Percentiles rank a stretch among this genome's conserved stretches.
These are phyloP conservation scores for Ciconia maguari DNA, from an alignment of 2,113 vertebrate genomes.

Conservation along the genomic window DNA sequence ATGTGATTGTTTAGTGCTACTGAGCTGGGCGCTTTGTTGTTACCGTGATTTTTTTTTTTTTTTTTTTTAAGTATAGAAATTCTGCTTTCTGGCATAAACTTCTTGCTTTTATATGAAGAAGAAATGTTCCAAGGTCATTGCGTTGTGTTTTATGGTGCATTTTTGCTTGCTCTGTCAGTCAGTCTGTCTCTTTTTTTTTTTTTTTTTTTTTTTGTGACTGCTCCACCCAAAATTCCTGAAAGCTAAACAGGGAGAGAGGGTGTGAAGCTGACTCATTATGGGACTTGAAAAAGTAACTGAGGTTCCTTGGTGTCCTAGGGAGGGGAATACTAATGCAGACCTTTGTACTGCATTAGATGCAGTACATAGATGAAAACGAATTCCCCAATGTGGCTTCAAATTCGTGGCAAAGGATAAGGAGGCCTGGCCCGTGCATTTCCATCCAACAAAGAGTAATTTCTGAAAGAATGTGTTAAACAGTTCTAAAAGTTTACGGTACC, in stretches of 20 bases:
- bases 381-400: neutral
- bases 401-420: neutral
- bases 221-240: conserved; percentile 28
- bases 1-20: neutral
- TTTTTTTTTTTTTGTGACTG: neutral
- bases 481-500: neutral
- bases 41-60: neutral
- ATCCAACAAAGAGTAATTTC: neutral
- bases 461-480: neutral
- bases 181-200: neutral
- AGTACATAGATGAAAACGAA: neutral
- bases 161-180: neutral
- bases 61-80: neutral
- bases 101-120: neutral
- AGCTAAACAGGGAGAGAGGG: neutral
- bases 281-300: neutral
- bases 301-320: neutral
- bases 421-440: neutral
- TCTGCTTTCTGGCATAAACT: neutral
- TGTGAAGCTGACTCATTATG: neutral
- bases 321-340: neutral
- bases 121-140: neutral
- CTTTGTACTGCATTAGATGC: accelerated
- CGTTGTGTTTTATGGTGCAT: neutral
- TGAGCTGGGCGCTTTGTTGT: neutral